phyloP scores from a whole-genome alignment of 2,113 vertebrate genomes.

The Columba livia region DNA sequence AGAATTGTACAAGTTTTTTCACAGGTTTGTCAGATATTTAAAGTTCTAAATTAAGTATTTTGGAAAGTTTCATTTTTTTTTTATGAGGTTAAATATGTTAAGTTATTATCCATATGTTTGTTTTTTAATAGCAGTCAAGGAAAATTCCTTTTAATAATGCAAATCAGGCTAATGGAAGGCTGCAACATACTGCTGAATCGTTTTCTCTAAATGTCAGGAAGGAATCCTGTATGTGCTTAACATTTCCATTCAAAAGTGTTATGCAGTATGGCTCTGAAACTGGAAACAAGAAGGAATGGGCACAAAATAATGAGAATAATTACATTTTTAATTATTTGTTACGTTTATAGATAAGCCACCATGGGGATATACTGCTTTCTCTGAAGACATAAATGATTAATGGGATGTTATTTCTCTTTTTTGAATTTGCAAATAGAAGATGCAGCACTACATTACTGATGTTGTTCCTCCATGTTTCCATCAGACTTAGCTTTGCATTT shows the following conservation, averaged over 20 bases:
- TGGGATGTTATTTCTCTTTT: neutral
- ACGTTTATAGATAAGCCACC: neutral
- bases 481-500: neutral
- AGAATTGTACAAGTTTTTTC: neutral
- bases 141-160: neutral
- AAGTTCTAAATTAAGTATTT: neutral
- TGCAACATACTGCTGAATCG: neutral
- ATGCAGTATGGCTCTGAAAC: neutral
- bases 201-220: neutral
- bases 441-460: neutral
- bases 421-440: neutral
- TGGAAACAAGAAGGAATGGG: neutral
- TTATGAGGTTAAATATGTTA: neutral
- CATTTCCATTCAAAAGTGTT: neutral
- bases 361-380: neutral
- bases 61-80: neutral
- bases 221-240: neutral
- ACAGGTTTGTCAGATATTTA: neutral
- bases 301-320: neutral
- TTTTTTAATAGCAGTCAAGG: neutral
- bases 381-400: neutral
- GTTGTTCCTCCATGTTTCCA: neutral
- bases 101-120: neutral
- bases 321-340: neutral
- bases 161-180: neutral